phyloP scores from a whole-genome alignment of 1,140 invertebrate species.

The Monochamus saltuarius region DNA sequence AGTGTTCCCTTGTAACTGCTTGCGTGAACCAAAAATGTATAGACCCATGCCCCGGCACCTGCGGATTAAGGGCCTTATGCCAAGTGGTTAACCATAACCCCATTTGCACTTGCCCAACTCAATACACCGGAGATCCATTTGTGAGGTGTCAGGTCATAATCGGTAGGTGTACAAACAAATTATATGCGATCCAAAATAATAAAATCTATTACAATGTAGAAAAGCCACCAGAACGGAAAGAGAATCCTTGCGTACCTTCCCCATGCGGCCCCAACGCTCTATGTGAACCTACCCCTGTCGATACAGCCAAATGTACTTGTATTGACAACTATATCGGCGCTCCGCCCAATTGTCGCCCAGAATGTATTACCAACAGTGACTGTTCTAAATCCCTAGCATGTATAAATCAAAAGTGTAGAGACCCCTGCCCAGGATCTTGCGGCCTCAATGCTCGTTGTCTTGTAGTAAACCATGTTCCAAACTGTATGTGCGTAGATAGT shows the following conservation, averaged over 20 bases:
- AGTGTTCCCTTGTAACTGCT: constrained; percentile 63
- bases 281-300: constrained; percentile 61
- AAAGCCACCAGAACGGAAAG: constrained; percentile 26
- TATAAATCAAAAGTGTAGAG: constrained; percentile 63
- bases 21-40: constrained; percentile 67
- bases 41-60: constrained; percentile 69
- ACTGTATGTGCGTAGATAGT: constrained; percentile 66
- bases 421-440: constrained; percentile 77
- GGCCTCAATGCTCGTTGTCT: constrained; percentile 70
- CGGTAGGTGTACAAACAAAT: constrained; percentile 28
- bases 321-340: constrained; percentile 62
- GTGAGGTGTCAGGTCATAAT: constrained; percentile 54
- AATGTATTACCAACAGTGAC: constrained; percentile 67
- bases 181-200: not conserved
- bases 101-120: constrained; percentile 64
- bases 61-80: constrained; percentile 66
- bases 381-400: constrained; percentile 63
- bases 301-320: constrained; percentile 63
- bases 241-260: constrained; percentile 69
- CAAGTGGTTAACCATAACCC: constrained; percentile 69
- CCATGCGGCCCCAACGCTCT: constrained; percentile 76
- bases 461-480: constrained; percentile 72
- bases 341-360: constrained; percentile 67
- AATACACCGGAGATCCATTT: constrained; percentile 70
- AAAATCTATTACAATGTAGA: not conserved